Conservation (phyloP, 2,888 invertebrate genomes). For the Nasonia oneida region DNA sequence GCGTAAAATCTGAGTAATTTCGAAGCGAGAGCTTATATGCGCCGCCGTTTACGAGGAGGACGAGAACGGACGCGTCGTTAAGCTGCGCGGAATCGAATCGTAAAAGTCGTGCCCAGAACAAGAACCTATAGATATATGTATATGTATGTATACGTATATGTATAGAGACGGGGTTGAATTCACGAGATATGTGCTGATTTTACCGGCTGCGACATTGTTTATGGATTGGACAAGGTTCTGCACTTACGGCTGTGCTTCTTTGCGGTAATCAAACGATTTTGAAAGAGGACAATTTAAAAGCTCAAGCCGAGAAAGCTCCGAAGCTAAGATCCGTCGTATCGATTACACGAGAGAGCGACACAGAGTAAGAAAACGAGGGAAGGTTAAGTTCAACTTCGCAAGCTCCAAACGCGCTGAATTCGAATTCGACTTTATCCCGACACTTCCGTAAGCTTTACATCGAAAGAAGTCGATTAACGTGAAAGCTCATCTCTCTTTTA, state of each 20-base stretch:
- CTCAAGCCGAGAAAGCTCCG: background rate
- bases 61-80: background rate
- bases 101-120: background rate
- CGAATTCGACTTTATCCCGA: background rate
- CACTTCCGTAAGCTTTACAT: background rate
- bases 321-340: background rate
- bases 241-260: no score
- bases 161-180: background rate
- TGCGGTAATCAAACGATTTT: no score
- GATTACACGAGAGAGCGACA: background rate
- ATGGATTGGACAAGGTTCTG: background rate
- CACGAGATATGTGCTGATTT: background rate
- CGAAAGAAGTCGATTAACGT: no score
- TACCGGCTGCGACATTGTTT: background rate
- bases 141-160: background rate
- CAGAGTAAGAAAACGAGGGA: background rate
- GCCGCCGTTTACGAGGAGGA: background rate
- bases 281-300: background rate
- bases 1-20: slow-evolving; percentile 10
- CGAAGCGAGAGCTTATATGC: background rate
- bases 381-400: background rate
- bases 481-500: no score
- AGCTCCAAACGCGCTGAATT: background rate
- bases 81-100: slow-evolving; percentile 11
- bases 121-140: background rate